Base-by-base conservation (phyloP, 2,888 invertebrate species). In the Gari tellinella region DNA sequence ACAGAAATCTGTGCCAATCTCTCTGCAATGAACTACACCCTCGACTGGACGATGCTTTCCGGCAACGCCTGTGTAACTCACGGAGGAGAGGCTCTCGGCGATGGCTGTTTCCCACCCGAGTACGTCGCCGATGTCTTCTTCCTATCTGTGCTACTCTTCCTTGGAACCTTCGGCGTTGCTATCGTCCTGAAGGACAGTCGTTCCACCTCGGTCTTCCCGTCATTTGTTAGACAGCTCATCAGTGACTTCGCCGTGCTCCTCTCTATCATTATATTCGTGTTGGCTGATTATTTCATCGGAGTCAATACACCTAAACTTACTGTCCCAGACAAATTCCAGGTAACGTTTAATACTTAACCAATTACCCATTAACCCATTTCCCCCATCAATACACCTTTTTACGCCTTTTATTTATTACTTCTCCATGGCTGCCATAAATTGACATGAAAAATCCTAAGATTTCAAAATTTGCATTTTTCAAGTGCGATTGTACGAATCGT, bases 181-280 rank as follows among this genome's bases (percentile, higher is more conserved):
- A 94, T 97, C 41, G 94, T 96, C 67, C 93, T 99, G 63, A 99
- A 99, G 93, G 96, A 97, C 89, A 97, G 98, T 92, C 97, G 97
- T 92, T 96, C 31, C 23, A 25, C 72, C 3, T 61, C 72, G 3
- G 26, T 72, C 14, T 76, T 76, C 61, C 76, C 75, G 15, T 61
- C 72, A 0, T 56, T 56, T 96, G 94, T 97, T 25, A 95, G 98
- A 68, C 95, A 95, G 92, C 94, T 97, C 65, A 94, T 98, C 74
- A 97, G 97, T 89, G 99, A 99, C 91, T 99, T 99, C 92, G 96
- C 98, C 31, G 99, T 99, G 0, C 96, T 99, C 83, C 96, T 99
- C 88, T 98, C 99, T 37, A 99, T 99, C 89, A 93, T 97, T 73
- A 94, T 96, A 17, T 99, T 99, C 98, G 95, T 96, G 1, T 92